phyloP scores from a whole-genome alignment of 2,797 vertebrate species.

The Diplodus puntazzo region DNA sequence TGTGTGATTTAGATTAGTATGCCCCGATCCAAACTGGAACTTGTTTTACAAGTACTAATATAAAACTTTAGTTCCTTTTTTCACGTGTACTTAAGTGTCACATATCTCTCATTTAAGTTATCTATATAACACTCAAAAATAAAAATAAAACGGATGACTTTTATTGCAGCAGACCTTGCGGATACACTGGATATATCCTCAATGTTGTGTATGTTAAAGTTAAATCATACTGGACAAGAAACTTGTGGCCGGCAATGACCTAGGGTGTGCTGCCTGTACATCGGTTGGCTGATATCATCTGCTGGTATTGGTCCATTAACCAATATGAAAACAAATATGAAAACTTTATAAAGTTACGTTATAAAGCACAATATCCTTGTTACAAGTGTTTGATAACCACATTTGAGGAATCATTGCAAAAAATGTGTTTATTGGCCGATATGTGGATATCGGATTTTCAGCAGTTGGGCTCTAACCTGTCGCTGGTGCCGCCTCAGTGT shows the following conservation, averaged over 20 bases:
- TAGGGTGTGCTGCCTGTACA: not conserved
- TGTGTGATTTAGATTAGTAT: conserved; percentile 4
- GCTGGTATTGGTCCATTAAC: no score
- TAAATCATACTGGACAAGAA: not conserved
- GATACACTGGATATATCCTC: not conserved
- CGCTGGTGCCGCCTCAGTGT: no score
- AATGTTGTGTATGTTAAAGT: not conserved
- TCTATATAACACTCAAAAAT: conserved; percentile 1
- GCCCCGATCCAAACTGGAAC: conserved; percentile 11
- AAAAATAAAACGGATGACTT: not conserved
- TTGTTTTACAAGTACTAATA: conserved; percentile 22
- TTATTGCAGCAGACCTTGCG: not conserved
- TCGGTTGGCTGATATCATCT: no score
- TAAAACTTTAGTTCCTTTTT: not conserved
- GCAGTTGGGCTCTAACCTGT: no score
- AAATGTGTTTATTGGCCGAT: no score
- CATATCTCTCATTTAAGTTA: not conserved
- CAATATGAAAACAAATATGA: no score
- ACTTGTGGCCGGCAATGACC: not conserved
- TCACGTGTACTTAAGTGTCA: not conserved
- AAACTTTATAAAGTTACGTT: no score
- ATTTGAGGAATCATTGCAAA: no score
- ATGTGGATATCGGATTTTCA: no score
- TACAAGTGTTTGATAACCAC: no score
- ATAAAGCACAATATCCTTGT: no score